phyloP scores from a whole-genome alignment of 2,113 vertebrate species.

The Mesembrinibis cayennensis region DNA sequence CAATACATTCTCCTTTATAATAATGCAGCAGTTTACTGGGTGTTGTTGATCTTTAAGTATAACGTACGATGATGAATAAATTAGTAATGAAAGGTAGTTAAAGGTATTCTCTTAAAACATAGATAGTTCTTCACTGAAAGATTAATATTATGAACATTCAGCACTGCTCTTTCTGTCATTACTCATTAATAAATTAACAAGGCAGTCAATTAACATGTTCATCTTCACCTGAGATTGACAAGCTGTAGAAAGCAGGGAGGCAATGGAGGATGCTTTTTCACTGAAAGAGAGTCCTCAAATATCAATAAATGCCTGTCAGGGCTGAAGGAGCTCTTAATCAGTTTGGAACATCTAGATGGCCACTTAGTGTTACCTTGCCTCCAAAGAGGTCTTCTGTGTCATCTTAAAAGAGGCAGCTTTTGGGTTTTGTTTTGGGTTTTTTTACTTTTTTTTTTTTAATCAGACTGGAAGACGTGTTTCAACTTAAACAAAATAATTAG shows the following conservation, averaged over 20 bases:
- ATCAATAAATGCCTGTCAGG: constrained; percentile 25
- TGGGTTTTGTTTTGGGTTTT: background rate
- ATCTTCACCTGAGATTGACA: constrained; percentile 55
- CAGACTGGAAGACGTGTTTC: background rate
- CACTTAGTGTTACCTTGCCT: constrained; percentile 17
- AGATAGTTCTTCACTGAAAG: constrained; percentile 34
- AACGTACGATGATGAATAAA: constrained; percentile 46
- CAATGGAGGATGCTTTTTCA: constrained; percentile 49
- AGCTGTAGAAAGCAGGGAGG: constrained; percentile 42
- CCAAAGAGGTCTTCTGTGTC: background rate
- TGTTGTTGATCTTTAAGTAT: constrained; percentile 68
- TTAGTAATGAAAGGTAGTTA: constrained; percentile 62
- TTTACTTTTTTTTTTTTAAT: background rate
- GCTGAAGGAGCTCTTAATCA: constrained; percentile 24
- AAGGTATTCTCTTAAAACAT: constrained; percentile 48
- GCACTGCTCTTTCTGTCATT: constrained; percentile 40
- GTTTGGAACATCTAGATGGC: constrained; percentile 49
- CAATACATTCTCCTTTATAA: constrained; percentile 17
- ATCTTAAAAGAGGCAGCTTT: background rate
- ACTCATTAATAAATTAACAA: constrained; percentile 66
- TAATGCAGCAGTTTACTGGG: constrained; percentile 35
- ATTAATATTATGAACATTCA: constrained; percentile 27
- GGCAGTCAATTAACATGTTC: constrained; percentile 50
- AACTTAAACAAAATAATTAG: background rate
- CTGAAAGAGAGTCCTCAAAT: constrained; percentile 45